Conservation (phyloP, 35 echinoderm and acorn worm genomes). For the Eucidaris tribuloides region DNA sequence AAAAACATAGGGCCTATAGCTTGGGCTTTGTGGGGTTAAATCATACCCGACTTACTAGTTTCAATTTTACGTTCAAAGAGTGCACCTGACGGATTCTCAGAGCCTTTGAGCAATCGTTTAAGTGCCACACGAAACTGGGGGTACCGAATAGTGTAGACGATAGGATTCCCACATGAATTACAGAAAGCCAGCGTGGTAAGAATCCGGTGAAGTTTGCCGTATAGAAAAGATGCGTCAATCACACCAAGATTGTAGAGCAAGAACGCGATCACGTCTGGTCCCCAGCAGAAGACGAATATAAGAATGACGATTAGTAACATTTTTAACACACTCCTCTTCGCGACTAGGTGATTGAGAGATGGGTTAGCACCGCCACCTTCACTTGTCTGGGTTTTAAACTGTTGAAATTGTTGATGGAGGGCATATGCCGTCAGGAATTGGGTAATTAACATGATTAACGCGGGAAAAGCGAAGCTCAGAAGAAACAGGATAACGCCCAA, state of each 20-base stretch:
- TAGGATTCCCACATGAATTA: constrained; percentile 86
- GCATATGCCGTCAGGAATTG: neutral
- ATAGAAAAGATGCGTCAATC: constrained; percentile 32
- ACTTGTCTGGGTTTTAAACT: neutral
- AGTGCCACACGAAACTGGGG: constrained; percentile 64
- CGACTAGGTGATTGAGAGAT: constrained; percentile 32
- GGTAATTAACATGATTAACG: constrained; percentile 58
- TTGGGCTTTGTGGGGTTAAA: too few relatives aligned
- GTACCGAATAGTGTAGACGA: constrained; percentile 81
- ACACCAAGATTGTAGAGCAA: constrained; percentile 66
- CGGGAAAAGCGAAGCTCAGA: constrained; percentile 58
- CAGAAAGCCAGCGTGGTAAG: constrained; percentile 68
- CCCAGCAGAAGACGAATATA: constrained; percentile 87
- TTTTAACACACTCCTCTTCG: constrained; percentile 62
- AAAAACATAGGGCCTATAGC: too few relatives aligned
- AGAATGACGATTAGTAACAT: constrained; percentile 80
- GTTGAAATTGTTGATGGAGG: constrained; percentile 26
- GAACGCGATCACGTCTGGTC: constrained; percentile 59
- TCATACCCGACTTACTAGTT: too few relatives aligned
- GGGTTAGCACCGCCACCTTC: neutral
- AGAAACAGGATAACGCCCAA: constrained; percentile 63
- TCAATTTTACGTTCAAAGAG: too few relatives aligned
- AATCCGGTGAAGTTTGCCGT: constrained; percentile 36
- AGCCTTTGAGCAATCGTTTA: too few relatives aligned
- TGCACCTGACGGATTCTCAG: too few relatives aligned